Conservation (phyloP, 2,888 invertebrate genomes). For the Drosophila multiciliata region DNA sequence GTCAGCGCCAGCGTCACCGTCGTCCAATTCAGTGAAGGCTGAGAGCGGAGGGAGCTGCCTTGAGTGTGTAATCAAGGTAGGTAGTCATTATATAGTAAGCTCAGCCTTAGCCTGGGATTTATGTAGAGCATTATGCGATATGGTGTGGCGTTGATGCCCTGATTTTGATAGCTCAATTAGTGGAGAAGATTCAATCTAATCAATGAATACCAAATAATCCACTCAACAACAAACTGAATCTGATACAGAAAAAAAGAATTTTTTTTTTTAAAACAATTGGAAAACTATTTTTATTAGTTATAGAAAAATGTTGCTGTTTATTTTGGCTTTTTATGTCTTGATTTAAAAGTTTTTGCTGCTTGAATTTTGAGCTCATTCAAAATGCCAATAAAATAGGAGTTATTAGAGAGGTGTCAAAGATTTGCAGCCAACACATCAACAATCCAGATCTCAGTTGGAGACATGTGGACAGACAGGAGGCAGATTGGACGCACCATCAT, state of each 20-base stretch:
- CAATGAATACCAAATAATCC: constrained; percentile 4
- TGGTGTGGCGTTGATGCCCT: constrained; percentile 53
- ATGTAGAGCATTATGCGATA: constrained; percentile 59
- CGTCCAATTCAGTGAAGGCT: constrained; percentile 4
- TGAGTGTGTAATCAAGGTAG: constrained; percentile 76
- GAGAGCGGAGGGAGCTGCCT: constrained; percentile 10
- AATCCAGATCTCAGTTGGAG: not conserved
- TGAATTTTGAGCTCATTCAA: not conserved
- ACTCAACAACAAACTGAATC: too few relatives aligned
- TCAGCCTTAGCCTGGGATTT: constrained; percentile 65
- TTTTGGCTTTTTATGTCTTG: not conserved
- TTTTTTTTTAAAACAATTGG: too few relatives aligned
- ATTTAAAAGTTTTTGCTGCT: not conserved
- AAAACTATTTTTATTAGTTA: not conserved
- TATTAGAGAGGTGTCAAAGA: not conserved
- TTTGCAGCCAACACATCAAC: not conserved
- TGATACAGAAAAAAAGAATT: too few relatives aligned
- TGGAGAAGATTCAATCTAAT: constrained; percentile 24
- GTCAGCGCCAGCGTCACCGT: constrained; percentile 28
- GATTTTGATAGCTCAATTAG: constrained; percentile 72
- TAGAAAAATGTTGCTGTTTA: not conserved
- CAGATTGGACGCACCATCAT: not conserved
- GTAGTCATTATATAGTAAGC: constrained; percentile 77
- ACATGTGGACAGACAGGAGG: not conserved
- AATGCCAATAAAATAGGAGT: not conserved